Percentiles rank a stretch among this genome's conserved stretches.
phyloP scores from a whole-genome alignment of 2,113 vertebrate species.

The Actinemys pallida region DNA sequence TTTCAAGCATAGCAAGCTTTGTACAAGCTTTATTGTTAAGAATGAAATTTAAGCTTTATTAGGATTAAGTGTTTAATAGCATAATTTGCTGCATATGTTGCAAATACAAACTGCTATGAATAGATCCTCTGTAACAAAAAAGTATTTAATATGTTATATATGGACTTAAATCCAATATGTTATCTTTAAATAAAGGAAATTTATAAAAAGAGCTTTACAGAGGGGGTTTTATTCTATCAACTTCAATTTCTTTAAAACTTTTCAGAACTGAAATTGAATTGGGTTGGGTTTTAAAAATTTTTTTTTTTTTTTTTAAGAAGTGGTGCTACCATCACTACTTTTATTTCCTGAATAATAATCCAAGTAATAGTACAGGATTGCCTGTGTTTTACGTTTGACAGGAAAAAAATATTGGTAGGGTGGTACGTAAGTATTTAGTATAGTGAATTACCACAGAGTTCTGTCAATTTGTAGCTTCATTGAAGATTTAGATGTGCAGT shows the following conservation, averaged over 20 bases:
- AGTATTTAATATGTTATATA: constrained; percentile 67
- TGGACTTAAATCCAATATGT: constrained; percentile 67
- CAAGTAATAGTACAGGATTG: constrained; percentile 38
- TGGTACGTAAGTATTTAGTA: constrained; percentile 48
- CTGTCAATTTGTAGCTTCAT: constrained; percentile 20
- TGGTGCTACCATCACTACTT: constrained; percentile 19
- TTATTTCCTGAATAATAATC: constrained; percentile 44
- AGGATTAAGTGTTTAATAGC: constrained; percentile 79
- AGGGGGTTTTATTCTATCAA: constrained; percentile 63
- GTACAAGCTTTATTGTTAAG: constrained; percentile 66
- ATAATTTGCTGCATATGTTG: constrained; percentile 77
- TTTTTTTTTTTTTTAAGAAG: not conserved
- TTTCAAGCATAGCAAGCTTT: constrained; percentile 56
- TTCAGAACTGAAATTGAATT: constrained; percentile 28
- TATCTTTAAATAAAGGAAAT: constrained; percentile 71
- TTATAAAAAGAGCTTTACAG: constrained; percentile 48
- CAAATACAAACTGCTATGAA: constrained; percentile 66
- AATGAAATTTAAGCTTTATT: constrained; percentile 74
- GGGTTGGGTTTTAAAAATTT: constrained; percentile 37
- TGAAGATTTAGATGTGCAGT: not conserved
- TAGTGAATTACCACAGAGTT: not conserved
- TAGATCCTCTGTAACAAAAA: constrained; percentile 71
- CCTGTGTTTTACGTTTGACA: constrained; percentile 28
- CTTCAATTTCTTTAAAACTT: constrained; percentile 56
- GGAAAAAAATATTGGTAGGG: constrained; percentile 32